Conservation (phyloP, 2,797 vertebrate species). For the Sebastes jordani region DNA sequence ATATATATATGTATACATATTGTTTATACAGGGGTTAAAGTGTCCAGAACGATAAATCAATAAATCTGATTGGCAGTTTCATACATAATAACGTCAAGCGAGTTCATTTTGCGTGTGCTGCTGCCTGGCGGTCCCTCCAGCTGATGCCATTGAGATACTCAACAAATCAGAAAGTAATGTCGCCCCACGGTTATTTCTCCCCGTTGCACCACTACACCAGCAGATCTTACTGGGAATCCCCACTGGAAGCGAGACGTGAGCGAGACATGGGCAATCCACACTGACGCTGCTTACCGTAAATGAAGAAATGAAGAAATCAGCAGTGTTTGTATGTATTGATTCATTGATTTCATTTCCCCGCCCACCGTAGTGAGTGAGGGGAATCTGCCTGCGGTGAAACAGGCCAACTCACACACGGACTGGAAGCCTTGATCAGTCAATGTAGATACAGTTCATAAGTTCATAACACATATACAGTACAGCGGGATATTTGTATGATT, state of each 20-base stretch:
- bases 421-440: too few species aligned
- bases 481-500: too few species aligned
- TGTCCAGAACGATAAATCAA: background rate
- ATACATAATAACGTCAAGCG: background rate
- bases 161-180: background rate
- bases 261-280: background rate
- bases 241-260: background rate
- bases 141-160: background rate
- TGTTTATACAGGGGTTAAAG: background rate
- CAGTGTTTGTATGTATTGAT: background rate
- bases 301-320: too few species aligned
- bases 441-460: too few species aligned
- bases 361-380: background rate
- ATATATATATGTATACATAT: too few species aligned
- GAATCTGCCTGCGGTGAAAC: background rate
- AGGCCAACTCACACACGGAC: too few species aligned
- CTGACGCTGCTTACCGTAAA: background rate
- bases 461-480: too few species aligned
- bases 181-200: background rate
- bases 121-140: background rate
- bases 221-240: background rate
- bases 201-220: background rate
- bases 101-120: background rate
- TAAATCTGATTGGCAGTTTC: background rate
- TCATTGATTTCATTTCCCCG: background rate